Evolutionary conservation across 2,888 invertebrate species (phyloP).

Genomic region (Drymonia ruficornis): DNA sequence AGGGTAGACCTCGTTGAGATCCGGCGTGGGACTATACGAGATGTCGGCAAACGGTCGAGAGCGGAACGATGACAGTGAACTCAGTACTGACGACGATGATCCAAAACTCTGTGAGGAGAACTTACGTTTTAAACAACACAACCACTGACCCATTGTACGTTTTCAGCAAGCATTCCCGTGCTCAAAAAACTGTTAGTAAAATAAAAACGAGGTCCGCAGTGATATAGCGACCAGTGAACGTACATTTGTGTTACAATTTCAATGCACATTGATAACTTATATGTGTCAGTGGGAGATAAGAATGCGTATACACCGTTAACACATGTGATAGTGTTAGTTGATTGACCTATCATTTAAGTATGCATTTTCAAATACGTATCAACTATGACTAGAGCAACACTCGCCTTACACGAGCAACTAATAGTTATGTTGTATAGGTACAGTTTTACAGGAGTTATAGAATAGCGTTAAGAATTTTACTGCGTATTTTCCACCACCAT

Average conservation of each 20-base stretch:
- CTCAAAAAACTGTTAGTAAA: constrained; percentile 28
- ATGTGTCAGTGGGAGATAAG: constrained; percentile 35
- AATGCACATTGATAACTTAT: constrained; percentile 34
- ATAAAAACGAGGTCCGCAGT: constrained; percentile 7
- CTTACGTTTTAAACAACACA: constrained; percentile 52
- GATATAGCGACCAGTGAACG: constrained; percentile 19
- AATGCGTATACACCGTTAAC: constrained; percentile 25
- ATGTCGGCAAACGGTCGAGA: constrained; percentile 63
- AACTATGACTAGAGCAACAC: no score
- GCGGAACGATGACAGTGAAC: constrained; percentile 67
- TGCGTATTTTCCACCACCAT: neutral
- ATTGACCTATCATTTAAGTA: no score
- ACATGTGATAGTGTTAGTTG: no score
- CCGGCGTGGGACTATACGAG: constrained; percentile 82
- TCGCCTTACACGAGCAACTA: no score
- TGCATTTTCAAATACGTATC: no score
- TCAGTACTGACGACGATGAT: constrained; percentile 68
- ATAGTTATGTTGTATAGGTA: neutral
- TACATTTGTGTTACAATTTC: constrained; percentile 22
- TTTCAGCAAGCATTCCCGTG: constrained; percentile 18
- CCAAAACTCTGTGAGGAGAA: constrained; percentile 69
- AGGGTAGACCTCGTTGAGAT: constrained; percentile 91
- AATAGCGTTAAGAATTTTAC: no score
- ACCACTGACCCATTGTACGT: constrained; percentile 53
- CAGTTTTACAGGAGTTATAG: neutral